Percentiles rank a stretch among this genome's conserved stretches.
phyloP scores from a whole-genome alignment of 1,140 invertebrate genomes.

The Globodera rostochiensis region DNA sequence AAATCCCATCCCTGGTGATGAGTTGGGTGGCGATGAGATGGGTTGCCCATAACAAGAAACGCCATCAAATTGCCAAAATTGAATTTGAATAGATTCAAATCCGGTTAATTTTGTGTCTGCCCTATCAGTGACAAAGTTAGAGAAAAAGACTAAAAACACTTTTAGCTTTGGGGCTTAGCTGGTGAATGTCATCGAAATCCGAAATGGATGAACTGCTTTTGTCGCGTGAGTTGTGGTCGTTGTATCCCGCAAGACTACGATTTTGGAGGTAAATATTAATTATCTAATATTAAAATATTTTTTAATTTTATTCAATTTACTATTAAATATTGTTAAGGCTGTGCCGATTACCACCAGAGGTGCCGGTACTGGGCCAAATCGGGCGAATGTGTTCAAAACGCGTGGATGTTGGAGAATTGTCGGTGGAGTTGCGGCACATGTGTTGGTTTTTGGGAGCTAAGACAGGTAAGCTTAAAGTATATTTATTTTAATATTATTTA shows the following conservation, averaged over 20 bases:
- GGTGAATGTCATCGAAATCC: slow-evolving; percentile 47
- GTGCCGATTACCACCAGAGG: slow-evolving; percentile 40
- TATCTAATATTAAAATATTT: too few species aligned
- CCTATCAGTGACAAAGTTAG: background rate
- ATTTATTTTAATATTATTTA: background rate
- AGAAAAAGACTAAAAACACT: background rate
- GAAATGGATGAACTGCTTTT: slow-evolving; percentile 53
- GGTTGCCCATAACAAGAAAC: background rate
- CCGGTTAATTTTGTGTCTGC: background rate
- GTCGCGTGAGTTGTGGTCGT: slow-evolving; percentile 46
- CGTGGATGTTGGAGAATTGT: slow-evolving; percentile 53
- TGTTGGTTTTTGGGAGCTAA: slow-evolving; percentile 29
- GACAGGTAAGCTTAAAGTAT: slow-evolving; percentile 26
- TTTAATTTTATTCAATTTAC: too few species aligned
- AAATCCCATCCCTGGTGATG: too few species aligned
- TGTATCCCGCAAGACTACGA: slow-evolving; percentile 52
- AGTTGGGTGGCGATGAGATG: too few species aligned
- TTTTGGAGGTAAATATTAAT: slow-evolving; percentile 43
- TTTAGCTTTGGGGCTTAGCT: slow-evolving; percentile 47
- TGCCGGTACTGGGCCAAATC: slow-evolving; percentile 29
- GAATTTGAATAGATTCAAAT: too few species aligned
- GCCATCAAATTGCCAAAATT: background rate
- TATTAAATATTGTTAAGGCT: slow-evolving; percentile 29
- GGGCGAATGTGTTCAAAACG: slow-evolving; percentile 43
- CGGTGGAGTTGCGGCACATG: slow-evolving; percentile 36